Conservation (phyloP, 2,888 invertebrate species). For the Sinopyrophorus schimmeli region DNA sequence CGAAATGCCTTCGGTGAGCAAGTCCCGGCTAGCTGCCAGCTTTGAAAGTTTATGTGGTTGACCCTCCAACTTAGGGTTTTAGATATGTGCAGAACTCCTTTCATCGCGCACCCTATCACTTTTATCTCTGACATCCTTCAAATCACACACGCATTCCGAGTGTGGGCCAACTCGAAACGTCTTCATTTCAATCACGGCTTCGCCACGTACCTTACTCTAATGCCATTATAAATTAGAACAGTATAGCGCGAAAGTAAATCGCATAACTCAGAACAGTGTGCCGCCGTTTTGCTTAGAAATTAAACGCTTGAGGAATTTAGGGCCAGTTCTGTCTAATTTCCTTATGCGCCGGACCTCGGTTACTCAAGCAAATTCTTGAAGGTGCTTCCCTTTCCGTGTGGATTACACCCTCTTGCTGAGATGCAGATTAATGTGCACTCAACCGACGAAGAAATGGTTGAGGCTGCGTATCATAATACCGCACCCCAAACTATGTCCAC, state of each 20-base stretch:
- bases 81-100: constrained; percentile 53
- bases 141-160: constrained; percentile 19
- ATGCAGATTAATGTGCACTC: constrained; percentile 56
- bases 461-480: constrained; percentile 39
- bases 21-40: constrained; percentile 51
- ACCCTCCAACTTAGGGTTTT: constrained; percentile 54
- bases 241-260: constrained; percentile 9
- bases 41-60: constrained; percentile 57
- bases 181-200: not conserved
- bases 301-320: constrained; percentile 54
- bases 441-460: constrained; percentile 54
- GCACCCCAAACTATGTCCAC: constrained; percentile 37
- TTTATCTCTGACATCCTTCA: constrained; percentile 18
- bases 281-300: constrained; percentile 47
- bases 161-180: constrained; percentile 15
- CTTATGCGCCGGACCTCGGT: constrained; percentile 43
- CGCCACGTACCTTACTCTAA: not conserved
- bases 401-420: constrained; percentile 39
- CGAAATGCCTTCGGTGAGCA: constrained; percentile 51
- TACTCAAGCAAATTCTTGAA: constrained; percentile 49
- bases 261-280: constrained; percentile 21
- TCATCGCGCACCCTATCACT: constrained; percentile 35
- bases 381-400: constrained; percentile 46
- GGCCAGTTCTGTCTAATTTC: constrained; percentile 47
- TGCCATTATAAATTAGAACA: no score